Evolutionary conservation across 2,888 invertebrate genomes (phyloP).

Genomic region (Caenorhabditis sp.): DNA sequence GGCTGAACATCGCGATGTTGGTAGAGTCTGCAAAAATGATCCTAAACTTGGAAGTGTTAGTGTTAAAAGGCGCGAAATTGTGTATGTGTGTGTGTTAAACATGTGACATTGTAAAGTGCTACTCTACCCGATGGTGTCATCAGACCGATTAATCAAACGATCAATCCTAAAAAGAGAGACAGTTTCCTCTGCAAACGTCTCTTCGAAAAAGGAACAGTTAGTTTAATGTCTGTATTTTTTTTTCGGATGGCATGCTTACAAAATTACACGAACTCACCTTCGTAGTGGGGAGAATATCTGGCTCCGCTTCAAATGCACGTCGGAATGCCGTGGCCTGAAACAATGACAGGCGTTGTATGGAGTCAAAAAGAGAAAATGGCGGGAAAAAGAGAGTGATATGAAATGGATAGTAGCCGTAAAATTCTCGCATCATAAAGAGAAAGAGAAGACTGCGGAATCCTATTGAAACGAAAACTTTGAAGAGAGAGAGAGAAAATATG

Average conservation of each 20-base stretch:
- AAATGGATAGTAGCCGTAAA: constrained; percentile 62
- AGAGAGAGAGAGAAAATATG: no score
- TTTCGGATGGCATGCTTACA: not conserved
- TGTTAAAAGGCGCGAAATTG: not conserved
- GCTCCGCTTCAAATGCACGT: no score
- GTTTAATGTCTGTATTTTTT: not conserved
- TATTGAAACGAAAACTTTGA: constrained; percentile 33
- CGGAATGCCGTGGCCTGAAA: constrained; percentile 43
- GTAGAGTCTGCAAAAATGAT: constrained; percentile 40
- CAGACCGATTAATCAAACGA: constrained; percentile 59
- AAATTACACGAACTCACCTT: constrained; percentile 18
- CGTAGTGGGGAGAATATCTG: not conserved
- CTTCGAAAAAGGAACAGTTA: not conserved
- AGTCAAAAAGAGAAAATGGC: not conserved
- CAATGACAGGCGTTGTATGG: constrained; percentile 25
- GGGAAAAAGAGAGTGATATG: constrained; percentile 22
- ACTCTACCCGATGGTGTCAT: constrained; percentile 6
- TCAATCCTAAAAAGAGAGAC: constrained; percentile 30
- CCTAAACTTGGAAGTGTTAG: not conserved
- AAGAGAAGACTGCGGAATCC: constrained; percentile 18
- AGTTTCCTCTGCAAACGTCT: constrained; percentile 9
- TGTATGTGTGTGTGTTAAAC: constrained; percentile 32
- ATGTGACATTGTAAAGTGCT: constrained; percentile 54
- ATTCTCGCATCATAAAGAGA: constrained; percentile 22
- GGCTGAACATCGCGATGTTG: constrained; percentile 24